Base-by-base conservation (phyloP, 1,140 invertebrate genomes). In the Chymomyza costata region DNA sequence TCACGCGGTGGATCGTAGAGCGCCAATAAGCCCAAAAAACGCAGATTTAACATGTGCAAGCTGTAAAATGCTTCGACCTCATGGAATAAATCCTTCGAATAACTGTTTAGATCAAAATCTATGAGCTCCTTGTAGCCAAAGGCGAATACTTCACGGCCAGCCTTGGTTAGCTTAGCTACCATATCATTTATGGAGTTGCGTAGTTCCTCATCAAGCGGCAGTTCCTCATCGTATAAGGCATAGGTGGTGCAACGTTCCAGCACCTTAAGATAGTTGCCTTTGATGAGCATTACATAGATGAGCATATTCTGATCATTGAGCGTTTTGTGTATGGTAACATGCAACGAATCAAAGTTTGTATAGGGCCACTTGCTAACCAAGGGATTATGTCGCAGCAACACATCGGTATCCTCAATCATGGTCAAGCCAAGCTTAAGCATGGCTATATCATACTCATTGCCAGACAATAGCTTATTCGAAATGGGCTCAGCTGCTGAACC, bases 11-110 rank as follows among this genome's bases (percentile, higher is more conserved):
- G 50, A 54, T 70, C 39, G 13, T 59, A 30, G 0, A 35, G 34
- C 13, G 71, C 40, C 10, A 76, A 53, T 1, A 76, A 2, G 6
- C 70, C 70, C 15, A 71, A 30, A 5, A 76, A 64, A 3, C 58
- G 14, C 28, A 76, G 6, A 0, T 40, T 32, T 3, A 28, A 40
- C 1, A 35, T 41, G n/a, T n/a, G n/a, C 25, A 6, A 28, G 10
- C 5, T 5, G 10, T 28, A 28, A 6, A 10, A 28, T 28, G 10
- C 25, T n/a, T n/a, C n/a, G n/a, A n/a, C 25, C 10, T 28, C 25
- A 6, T 6, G 10, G 5, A 28, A 28, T 28, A 10, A 28, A 10
- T 28, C 25, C 25, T 28, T 28, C 10, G 10, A 28, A 28, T 28
- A 5, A 28, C 10, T 10, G 10, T 28, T 28, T 28, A 28, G 10